A percentile compares a stretch with the other conserved stretches of the same genome.
phyloP scores from a whole-genome alignment of 2,113 vertebrate species.

The Globicephala melas region DNA sequence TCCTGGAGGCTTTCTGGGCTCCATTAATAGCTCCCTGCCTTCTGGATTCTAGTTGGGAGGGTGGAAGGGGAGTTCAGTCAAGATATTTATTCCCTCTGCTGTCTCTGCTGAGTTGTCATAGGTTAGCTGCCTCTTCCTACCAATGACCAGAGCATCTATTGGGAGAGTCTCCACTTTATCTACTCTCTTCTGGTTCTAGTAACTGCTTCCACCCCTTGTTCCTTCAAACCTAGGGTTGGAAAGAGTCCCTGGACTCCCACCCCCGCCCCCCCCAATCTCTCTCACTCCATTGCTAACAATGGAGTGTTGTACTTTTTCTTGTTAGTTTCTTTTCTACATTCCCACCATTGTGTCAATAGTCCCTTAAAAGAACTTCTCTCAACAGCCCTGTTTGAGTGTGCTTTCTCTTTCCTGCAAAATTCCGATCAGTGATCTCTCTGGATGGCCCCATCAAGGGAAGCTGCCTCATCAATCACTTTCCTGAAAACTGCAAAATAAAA shows the following conservation, averaged over 20 bases:
- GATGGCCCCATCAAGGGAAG: not conserved
- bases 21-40: not conserved
- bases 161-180: not conserved
- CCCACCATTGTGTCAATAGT: not conserved
- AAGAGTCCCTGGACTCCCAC: too few relatives aligned
- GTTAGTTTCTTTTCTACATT: not conserved
- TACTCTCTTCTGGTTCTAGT: not conserved
- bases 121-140: not conserved
- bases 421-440: not conserved
- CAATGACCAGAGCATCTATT: not conserved
- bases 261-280: rapidly evolving
- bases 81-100: not conserved
- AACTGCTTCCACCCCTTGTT: not conserved
- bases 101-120: not conserved
- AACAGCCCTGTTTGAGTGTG: not conserved
- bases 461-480: not conserved
- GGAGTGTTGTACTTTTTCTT: not conserved
- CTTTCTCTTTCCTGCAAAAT: not conserved
- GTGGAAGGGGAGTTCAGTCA: not conserved
- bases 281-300: not conserved
- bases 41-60: not conserved
- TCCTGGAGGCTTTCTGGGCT: not conserved
- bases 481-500: not conserved
- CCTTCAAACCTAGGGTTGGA: not conserved
- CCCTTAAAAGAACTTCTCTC: not conserved